These are phyloP conservation scores for Cephus nigrinus DNA, from an alignment of 2,888 invertebrate species.

Conservation along the genomic window DNA sequence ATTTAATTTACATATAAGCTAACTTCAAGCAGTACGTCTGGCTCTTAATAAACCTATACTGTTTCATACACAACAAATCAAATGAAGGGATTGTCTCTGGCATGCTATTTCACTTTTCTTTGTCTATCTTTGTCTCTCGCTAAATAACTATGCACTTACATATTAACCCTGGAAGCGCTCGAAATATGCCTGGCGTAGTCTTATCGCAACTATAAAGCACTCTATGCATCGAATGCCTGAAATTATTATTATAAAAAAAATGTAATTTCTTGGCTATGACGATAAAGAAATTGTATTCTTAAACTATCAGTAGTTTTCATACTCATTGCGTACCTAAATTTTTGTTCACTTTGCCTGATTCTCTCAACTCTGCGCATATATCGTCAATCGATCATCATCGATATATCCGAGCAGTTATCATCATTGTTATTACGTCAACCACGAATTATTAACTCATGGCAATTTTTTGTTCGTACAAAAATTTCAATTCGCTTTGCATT, in stretches of 20 bases:
- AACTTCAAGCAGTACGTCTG: background rate
- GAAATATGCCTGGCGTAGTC: background rate
- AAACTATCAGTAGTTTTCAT: slow-evolving; percentile 11
- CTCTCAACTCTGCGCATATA: background rate
- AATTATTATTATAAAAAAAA: background rate
- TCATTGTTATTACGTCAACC: slow-evolving; percentile 1
- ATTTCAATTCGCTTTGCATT: background rate
- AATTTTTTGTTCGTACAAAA: background rate
- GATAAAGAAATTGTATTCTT: slow-evolving; percentile 18
- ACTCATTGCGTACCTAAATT: background rate
- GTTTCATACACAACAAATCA: background rate
- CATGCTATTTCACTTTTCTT: slow-evolving; percentile 3
- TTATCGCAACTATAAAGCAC: background rate
- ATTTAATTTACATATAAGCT: background rate
- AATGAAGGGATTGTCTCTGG: background rate
- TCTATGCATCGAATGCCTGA: background rate
- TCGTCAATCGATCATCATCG: background rate
- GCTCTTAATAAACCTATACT: background rate
- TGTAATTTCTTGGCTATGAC: background rate
- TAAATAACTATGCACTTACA: slow-evolving; percentile 24
- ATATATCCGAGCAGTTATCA: background rate
- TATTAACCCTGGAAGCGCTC: background rate
- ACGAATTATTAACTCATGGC: slow-evolving; percentile 22
- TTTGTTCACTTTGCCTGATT: slow-evolving; percentile 16
- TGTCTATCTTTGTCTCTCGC: background rate